These are phyloP conservation scores for Idaea straminata DNA, from an alignment of 2,888 invertebrate genomes.

Conservation along the genomic window DNA sequence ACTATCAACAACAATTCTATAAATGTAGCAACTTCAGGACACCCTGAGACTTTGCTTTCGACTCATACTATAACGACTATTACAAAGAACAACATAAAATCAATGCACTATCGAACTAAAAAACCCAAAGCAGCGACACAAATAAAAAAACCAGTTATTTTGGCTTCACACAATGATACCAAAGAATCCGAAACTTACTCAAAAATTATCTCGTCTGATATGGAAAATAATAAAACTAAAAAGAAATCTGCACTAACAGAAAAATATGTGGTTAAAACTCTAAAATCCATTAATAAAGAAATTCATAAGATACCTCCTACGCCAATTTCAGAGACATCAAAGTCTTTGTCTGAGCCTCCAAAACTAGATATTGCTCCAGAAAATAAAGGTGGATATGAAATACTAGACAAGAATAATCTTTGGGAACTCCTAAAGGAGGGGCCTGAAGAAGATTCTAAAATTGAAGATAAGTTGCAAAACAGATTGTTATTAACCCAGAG, in stretches of 20 bases:
- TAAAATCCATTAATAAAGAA: constrained; percentile 76
- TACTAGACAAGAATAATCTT: constrained; percentile 80
- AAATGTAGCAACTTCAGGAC: constrained; percentile 6
- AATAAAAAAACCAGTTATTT: constrained; percentile 57
- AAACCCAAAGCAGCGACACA: constrained; percentile 65
- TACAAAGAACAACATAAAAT: constrained; percentile 66
- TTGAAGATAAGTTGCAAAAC: constrained; percentile 65
- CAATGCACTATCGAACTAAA: constrained; percentile 65
- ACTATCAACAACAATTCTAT: constrained; percentile 9
- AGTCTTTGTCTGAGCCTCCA: constrained; percentile 48
- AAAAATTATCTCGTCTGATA: constrained; percentile 29
- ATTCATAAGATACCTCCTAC: constrained; percentile 72
- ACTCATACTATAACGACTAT: constrained; percentile 63
- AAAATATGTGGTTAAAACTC: constrained; percentile 49
- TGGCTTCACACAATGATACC: constrained; percentile 35
- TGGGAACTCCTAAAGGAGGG: constrained; percentile 83
- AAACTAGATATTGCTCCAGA: constrained; percentile 69
- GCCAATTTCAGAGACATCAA: constrained; percentile 75
- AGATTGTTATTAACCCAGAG: constrained; percentile 54
- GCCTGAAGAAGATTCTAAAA: constrained; percentile 55
- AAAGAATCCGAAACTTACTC: constrained; percentile 33
- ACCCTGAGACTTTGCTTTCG: not conserved
- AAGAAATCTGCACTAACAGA: constrained; percentile 42
- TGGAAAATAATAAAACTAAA: constrained; percentile 53
- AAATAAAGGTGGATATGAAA: constrained; percentile 77